Evolutionary conservation across 1,140 invertebrate species (phyloP).

Genomic region (Cheumatopsyche charites): DNA sequence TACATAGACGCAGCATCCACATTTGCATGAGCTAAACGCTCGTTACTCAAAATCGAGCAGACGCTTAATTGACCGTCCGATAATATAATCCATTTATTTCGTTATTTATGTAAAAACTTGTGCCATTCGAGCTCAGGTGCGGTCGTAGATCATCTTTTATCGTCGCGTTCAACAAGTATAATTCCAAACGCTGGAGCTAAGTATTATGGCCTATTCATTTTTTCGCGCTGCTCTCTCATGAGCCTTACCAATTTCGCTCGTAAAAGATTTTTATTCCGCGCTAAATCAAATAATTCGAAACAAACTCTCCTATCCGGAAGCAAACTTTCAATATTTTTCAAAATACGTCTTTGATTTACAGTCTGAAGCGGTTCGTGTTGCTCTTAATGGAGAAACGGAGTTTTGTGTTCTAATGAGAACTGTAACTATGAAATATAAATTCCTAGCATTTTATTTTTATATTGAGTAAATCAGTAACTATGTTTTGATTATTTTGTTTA

Average conservation of each 20-base stretch:
- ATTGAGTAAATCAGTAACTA: no score
- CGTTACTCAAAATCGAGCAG: no score
- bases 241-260: conserved; percentile 11
- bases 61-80: not conserved
- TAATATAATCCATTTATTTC: conserved; percentile 18
- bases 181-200: conserved; percentile 2
- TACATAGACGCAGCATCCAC: no score
- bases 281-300: not conserved
- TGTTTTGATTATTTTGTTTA: no score
- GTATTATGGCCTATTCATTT: conserved; percentile 16
- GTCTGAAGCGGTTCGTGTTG: no score
- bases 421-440: no score
- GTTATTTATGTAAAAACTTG: conserved; percentile 18
- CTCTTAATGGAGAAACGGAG: no score
- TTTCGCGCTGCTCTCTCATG: not conserved
- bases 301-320: not conserved
- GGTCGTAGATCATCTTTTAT: conserved; percentile 19
- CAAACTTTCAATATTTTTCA: not conserved
- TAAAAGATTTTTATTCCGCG: conserved; percentile 5
- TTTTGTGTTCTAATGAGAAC: no score
- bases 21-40: no score
- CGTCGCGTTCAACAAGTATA: conserved; percentile 19
- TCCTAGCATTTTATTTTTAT: no score
- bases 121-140: conserved; percentile 7
- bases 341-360: not conserved